Conservation (phyloP, 2,797 vertebrate genomes). For the Bovichtus variegatus region DNA sequence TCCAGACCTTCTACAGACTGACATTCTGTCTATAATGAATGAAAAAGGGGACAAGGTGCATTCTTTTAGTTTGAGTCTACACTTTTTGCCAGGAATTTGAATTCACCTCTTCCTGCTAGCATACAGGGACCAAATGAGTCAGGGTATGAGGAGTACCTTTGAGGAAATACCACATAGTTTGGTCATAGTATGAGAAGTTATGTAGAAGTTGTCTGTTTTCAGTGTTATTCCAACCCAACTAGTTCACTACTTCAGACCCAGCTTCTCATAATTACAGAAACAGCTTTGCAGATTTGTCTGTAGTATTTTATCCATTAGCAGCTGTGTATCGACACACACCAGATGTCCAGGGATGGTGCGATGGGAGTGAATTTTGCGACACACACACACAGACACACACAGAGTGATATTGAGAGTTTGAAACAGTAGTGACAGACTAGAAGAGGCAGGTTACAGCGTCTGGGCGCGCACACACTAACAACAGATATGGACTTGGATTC, state of each 20-base stretch:
- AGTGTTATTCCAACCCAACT: not conserved
- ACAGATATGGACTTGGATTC: conserved; percentile 65
- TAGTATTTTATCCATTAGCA: conserved; percentile 24
- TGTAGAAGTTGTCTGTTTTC: conserved; percentile 19
- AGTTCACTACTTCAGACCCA: not conserved
- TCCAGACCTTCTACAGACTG: conserved; percentile 10
- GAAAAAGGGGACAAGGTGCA: conserved; percentile 33
- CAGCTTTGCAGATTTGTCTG: conserved; percentile 1
- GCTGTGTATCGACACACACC: conserved; percentile 37
- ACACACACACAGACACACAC: conserved; percentile 21
- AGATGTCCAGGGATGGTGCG: conserved; percentile 45
- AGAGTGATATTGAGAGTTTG: conserved; percentile 21
- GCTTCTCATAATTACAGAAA: conserved; percentile 5
- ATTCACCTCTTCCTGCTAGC: conserved; percentile 19
- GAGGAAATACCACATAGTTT: conserved; percentile 45
- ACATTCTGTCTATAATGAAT: conserved; percentile 23
- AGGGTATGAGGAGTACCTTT: conserved; percentile 34
- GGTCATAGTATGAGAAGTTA: conserved; percentile 22
- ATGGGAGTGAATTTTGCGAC: conserved; percentile 10
- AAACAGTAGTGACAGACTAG: conserved; percentile 48
- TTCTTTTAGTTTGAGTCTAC: conserved; percentile 32
- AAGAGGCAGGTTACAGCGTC: conserved; percentile 45
- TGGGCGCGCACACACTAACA: conserved; percentile 43
- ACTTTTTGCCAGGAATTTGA: conserved; percentile 19
- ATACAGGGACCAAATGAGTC: conserved; percentile 42